Evolutionary conservation across 2,113 vertebrate species (phyloP).

Genomic region (Heptranchias perlo): DNA sequence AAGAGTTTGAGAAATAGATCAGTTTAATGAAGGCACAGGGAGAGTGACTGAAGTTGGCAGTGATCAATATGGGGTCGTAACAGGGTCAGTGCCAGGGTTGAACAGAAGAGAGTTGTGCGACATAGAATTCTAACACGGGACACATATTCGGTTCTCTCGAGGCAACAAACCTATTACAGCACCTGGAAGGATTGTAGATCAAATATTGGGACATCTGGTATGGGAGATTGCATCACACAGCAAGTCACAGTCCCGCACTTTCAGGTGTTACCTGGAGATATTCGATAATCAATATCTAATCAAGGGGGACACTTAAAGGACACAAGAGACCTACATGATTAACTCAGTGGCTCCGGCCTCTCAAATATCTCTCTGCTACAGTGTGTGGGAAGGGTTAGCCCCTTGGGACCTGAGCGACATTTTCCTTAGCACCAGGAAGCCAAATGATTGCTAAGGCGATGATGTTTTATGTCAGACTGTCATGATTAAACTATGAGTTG

Average conservation of each 20-base stretch:
- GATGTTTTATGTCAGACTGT: neutral
- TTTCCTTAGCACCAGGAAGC: neutral
- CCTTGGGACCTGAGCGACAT: neutral
- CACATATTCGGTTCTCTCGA: neutral
- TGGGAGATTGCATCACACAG: neutral
- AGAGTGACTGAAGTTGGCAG: neutral
- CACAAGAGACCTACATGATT: neutral
- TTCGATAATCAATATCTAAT: slow-evolving; percentile 2
- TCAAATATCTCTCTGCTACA: neutral
- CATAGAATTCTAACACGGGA: neutral
- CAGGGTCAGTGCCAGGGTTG: neutral
- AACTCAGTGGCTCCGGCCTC: neutral
- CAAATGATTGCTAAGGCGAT: neutral
- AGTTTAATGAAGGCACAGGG: neutral
- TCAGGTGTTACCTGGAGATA: neutral
- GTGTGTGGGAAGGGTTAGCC: neutral
- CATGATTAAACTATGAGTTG: neutral
- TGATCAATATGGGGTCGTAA: neutral
- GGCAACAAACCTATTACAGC: neutral
- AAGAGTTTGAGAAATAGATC: slow-evolving; percentile 24
- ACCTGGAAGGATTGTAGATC: neutral
- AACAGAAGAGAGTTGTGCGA: neutral
- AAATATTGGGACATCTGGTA: neutral
- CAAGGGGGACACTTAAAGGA: neutral
- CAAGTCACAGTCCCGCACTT: neutral